Conservation (phyloP, 1,140 invertebrate genomes). For the Drosophila santomea region DNA sequence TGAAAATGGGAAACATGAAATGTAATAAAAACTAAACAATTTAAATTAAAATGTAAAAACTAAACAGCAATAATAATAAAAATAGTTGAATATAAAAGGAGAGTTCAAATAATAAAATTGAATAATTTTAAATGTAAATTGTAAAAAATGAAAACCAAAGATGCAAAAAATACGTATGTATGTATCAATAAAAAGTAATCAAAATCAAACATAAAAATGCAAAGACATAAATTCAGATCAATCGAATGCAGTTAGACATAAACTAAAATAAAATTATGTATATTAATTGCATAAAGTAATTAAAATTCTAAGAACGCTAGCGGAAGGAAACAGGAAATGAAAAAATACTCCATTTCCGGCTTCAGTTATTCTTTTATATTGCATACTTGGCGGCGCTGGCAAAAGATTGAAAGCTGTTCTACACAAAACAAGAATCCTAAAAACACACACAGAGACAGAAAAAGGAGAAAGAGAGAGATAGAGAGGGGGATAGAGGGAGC, state of each 20-base stretch:
- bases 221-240: conserved; percentile 50
- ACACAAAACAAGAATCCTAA: conserved; percentile 68
- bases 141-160: conserved; percentile 13
- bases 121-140: neutral
- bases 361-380: conserved; percentile 22
- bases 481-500: conserved; percentile 4
- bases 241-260: conserved; percentile 54
- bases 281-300: conserved; percentile 53
- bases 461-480: conserved; percentile 7
- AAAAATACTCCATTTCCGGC: conserved; percentile 9
- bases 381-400: conserved; percentile 41
- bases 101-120: neutral
- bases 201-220: conserved; percentile 42
- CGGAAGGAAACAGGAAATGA: conserved; percentile 30
- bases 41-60: conserved; percentile 4
- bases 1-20: conserved; percentile 34
- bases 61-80: conserved; percentile 13
- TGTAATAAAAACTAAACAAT: conserved; percentile 17
- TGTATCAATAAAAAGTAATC: conserved; percentile 33
- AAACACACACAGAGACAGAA: conserved; percentile 21
- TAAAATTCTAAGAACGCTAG: conserved; percentile 48
- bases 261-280: conserved; percentile 46
- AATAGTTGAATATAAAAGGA: conserved; percentile 19
- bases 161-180: conserved; percentile 26
- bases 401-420: conserved; percentile 54